phyloP scores from a whole-genome alignment of 2,113 vertebrate species.

The Xiphorhynchus elegans region DNA sequence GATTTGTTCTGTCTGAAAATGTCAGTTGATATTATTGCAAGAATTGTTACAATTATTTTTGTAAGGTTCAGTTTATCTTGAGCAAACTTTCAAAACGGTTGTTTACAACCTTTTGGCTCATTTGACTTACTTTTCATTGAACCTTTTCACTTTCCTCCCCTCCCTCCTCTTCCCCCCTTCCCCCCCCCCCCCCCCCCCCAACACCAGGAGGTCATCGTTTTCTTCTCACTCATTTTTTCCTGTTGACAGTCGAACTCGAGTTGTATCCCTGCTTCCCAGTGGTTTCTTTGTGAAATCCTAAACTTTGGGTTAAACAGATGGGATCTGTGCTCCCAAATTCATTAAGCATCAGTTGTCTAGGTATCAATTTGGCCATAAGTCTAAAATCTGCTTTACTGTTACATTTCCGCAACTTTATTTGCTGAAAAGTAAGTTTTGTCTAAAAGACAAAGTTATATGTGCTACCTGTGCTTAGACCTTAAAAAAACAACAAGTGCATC shows the following conservation, averaged over 20 bases:
- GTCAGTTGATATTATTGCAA: not conserved
- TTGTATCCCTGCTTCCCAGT: not conserved
- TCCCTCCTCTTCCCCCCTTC: too few relatives aligned
- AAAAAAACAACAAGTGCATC: not conserved
- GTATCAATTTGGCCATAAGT: not conserved
- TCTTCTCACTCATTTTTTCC: not conserved
- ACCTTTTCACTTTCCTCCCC: not conserved
- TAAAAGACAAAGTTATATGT: not conserved
- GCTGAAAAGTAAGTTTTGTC: not conserved
- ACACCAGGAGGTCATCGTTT: not conserved
- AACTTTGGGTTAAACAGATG: not conserved
- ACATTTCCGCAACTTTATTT: not conserved
- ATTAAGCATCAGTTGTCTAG: not conserved
- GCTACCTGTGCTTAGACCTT: not conserved
- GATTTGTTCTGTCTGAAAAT: not conserved
- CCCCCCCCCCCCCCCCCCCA: too few relatives aligned
- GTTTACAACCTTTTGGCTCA: not conserved
- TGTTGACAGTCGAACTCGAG: not conserved
- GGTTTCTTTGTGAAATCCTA: not conserved
- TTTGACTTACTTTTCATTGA: not conserved
- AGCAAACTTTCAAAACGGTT: not conserved
- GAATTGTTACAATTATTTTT: not conserved
- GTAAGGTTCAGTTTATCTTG: not conserved
- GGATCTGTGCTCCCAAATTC: not conserved
- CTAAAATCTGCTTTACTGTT: not conserved